Base-by-base conservation (phyloP, 2,888 invertebrate species). In the Drosophila peninsularis region DNA sequence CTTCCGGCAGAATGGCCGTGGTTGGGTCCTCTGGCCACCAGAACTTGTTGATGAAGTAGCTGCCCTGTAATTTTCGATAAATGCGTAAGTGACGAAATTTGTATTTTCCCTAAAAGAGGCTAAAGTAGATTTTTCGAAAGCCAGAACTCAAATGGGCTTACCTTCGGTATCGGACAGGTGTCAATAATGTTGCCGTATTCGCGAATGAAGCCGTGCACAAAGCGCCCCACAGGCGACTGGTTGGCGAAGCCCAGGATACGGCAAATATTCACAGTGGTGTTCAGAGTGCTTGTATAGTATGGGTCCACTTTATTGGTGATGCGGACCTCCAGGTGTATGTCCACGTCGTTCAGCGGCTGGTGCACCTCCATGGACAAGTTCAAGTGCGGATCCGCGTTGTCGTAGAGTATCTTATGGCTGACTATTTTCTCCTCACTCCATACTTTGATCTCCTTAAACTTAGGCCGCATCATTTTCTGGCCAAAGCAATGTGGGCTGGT, bases 21-120 rank as follows among this genome's bases (percentile, higher is more conserved):
- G 91, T 71, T 13, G 91, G 75, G 57, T 92, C 92, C 68, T 92
- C 92, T 7, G 92, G 92, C 78, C 90, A 80, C 92, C 92, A 92
- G 66, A 92, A 74, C 50, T 88, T 90, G 52, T 90, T 89, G 53
- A 91, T 67, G 19, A 58, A 86, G 64, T 92, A 92, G 32, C 84
- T 55, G 10, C 91, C 92, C 91, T 92, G 83, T 39, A 90, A 92
- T 60, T 71, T 75, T 32, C 82, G 82, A 39, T 78, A 60, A 67
- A 85, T 75, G 32, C 71, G 74, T 76, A 78, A 65, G 39, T 80
- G 76, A 27, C 55, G 73, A 27, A 73, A 55, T 57, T 62, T 70
- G 67, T 63, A 78, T 62, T 52, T 70, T 36, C 82, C 77, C 88
- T 84, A 73, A 37, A 71, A 78, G 13, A 74, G 19, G 37, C n/a